These are phyloP conservation scores for Synanthedon vespiformis DNA, from an alignment of 2,888 invertebrate species.

Conservation along the genomic window DNA sequence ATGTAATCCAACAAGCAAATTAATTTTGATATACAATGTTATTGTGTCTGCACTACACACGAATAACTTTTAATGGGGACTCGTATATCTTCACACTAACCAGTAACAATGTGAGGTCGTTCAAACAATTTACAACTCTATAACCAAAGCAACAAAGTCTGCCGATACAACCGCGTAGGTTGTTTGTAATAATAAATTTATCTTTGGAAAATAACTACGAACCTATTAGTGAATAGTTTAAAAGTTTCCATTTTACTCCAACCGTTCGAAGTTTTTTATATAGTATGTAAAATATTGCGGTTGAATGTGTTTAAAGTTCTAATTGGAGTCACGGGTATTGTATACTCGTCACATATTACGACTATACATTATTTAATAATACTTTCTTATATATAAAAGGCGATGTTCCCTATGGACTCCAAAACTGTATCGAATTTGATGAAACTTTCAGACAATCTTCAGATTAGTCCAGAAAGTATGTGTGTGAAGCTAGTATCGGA, in stretches of 20 bases:
- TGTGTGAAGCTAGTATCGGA: too few relatives aligned
- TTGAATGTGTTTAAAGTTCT: too few relatives aligned
- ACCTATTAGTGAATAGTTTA: background rate
- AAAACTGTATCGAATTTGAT: too few relatives aligned
- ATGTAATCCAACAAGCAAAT: too few relatives aligned
- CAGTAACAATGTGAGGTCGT: background rate
- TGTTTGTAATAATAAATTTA: background rate
- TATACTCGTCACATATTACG: too few relatives aligned
- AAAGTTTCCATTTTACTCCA: background rate
- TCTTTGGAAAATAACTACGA: background rate
- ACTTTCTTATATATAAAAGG: too few relatives aligned
- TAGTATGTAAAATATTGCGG: background rate
- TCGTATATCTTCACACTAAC: conserved; percentile 16
- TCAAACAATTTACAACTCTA: background rate
- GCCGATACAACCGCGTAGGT: background rate
- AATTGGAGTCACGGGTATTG: too few relatives aligned
- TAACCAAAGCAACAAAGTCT: background rate
- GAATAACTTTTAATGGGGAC: conserved; percentile 20
- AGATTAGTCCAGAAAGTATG: too few relatives aligned
- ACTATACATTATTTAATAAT: too few relatives aligned
- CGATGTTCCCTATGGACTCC: too few relatives aligned
- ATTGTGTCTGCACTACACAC: conserved; percentile 9
- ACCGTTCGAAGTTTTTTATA: background rate
- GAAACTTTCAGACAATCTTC: too few relatives aligned
- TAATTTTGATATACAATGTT: background rate